These are phyloP conservation scores for Manis crassicaudata DNA, from an alignment of 2,797 vertebrate species.

Conservation along the genomic window DNA sequence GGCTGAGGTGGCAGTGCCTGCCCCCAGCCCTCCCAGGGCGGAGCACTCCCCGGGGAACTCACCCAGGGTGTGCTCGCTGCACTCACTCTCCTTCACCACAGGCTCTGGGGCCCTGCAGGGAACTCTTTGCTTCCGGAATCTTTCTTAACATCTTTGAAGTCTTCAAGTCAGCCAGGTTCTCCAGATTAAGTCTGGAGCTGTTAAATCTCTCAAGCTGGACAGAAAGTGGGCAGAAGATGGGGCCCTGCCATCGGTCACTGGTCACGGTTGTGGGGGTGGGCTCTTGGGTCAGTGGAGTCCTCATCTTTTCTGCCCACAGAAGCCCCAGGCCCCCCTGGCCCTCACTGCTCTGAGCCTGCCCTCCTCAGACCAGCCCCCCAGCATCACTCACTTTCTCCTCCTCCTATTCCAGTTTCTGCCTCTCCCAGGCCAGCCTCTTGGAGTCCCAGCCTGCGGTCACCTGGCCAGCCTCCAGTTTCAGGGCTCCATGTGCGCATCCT, in stretches of 20 bases:
- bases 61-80: accelerated
- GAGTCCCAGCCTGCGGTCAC: slow-evolving; percentile 24
- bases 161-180: slow-evolving; percentile 77
- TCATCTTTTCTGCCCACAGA: neutral
- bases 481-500: slow-evolving; percentile 1
- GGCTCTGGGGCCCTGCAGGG: slow-evolving; percentile 67
- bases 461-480: slow-evolving; percentile 58
- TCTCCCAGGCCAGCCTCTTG: slow-evolving; percentile 70
- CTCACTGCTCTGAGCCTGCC: neutral
- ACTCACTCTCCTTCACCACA: slow-evolving; percentile 52
- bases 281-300: neutral
- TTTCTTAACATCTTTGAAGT: slow-evolving; percentile 71
- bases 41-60: no score
- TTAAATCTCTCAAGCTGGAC: slow-evolving; percentile 75
- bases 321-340: neutral
- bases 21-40: neutral
- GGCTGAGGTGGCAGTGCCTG: no score
- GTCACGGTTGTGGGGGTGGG: neutral
- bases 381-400: slow-evolving; percentile 57
- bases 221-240: neutral
- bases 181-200: slow-evolving; percentile 73
- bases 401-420: slow-evolving; percentile 62
- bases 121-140: slow-evolving; percentile 62
- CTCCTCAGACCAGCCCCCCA: accelerated
- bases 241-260: neutral